These are phyloP conservation scores for Bombus impatiens DNA, from an alignment of 1,140 invertebrate genomes.

Conservation along the genomic window DNA sequence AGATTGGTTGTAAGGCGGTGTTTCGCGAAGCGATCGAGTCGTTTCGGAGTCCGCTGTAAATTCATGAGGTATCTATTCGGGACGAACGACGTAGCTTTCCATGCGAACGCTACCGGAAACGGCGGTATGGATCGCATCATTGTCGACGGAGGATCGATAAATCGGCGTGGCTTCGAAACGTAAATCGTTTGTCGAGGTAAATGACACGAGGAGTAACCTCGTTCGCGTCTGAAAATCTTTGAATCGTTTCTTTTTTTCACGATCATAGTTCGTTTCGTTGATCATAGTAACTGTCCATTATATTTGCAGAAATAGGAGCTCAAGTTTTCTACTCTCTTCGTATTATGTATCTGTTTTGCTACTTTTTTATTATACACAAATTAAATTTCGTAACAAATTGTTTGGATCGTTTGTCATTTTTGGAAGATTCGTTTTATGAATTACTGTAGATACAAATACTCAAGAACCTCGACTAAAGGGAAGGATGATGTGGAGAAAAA, in stretches of 20 bases:
- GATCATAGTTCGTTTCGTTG: neutral
- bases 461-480: neutral
- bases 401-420: neutral
- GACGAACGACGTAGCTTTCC: conserved; percentile 1
- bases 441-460: too few relatives aligned
- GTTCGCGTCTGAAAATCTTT: neutral
- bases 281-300: too few relatives aligned
- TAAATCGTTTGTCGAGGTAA: conserved; percentile 27
- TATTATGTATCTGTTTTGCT: too few relatives aligned
- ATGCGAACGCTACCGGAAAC: neutral
- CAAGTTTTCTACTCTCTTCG: too few relatives aligned
- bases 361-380: neutral
- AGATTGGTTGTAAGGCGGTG: conserved; percentile 15
- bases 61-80: conserved; percentile 37
- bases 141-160: conserved; percentile 17
- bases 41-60: conserved; percentile 17
- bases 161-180: conserved; percentile 11
- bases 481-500: neutral
- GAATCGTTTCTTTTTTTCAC: neutral
- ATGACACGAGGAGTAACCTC: conserved; percentile 15
- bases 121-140: neutral
- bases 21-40: conserved; percentile 20
- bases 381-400: neutral
- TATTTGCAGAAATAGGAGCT: neutral
- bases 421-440: neutral